Conservation (phyloP, 2,888 invertebrate genomes). For the Rhingia campestris region DNA sequence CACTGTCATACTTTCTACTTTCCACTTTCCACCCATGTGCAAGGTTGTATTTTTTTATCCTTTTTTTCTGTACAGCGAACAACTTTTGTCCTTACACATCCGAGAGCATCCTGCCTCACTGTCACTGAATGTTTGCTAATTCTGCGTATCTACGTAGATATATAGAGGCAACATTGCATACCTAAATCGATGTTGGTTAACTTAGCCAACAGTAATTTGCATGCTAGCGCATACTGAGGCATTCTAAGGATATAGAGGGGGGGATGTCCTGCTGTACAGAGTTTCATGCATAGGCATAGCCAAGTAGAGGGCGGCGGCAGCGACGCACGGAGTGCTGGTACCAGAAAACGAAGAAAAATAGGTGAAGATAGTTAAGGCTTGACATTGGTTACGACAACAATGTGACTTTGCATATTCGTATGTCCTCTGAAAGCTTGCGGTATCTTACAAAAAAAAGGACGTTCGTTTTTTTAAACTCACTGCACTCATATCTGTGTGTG, state of each 20-base stretch:
- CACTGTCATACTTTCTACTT: slow-evolving; percentile 48
- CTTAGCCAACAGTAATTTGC: slow-evolving; percentile 68
- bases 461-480: slow-evolving; percentile 6
- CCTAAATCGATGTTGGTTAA: slow-evolving; percentile 66
- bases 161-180: slow-evolving; percentile 21
- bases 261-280: slow-evolving; percentile 39
- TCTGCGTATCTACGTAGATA: slow-evolving; percentile 15
- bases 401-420: slow-evolving; percentile 46
- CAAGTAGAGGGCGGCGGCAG: neutral
- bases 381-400: slow-evolving; percentile 64
- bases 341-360: slow-evolving; percentile 31
- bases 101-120: slow-evolving; percentile 52
- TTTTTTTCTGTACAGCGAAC: slow-evolving; percentile 22
- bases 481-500: slow-evolving; percentile 2
- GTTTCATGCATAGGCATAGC: slow-evolving; percentile 53
- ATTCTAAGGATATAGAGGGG: neutral
- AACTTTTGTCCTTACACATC: slow-evolving; percentile 64
- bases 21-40: slow-evolving; percentile 30
- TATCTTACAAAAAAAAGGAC: slow-evolving; percentile 13
- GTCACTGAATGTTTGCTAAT: slow-evolving; percentile 63
- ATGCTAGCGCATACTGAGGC: slow-evolving; percentile 30
- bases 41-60: slow-evolving; percentile 39
- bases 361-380: slow-evolving; percentile 62
- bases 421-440: slow-evolving; percentile 17
- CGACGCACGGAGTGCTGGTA: too few relatives aligned